These are phyloP conservation scores for Perognathus longimembris DNA, from an alignment of 2,113 vertebrate species.

Conservation along the genomic window DNA sequence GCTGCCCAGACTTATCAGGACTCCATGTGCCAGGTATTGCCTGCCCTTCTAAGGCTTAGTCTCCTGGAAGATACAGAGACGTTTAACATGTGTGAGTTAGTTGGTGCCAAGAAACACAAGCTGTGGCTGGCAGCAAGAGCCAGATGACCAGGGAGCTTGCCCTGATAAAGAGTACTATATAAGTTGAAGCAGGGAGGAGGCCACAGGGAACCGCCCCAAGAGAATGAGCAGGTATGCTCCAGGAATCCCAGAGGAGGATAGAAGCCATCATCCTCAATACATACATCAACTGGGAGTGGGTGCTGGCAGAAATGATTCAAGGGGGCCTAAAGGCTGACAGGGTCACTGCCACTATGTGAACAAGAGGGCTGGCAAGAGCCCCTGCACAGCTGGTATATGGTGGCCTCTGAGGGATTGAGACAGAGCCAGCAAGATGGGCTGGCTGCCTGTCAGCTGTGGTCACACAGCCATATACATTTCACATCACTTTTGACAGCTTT, in stretches of 20 bases:
- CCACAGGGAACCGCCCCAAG: background rate
- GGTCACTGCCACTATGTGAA: background rate
- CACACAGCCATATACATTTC: no score
- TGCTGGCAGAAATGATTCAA: background rate
- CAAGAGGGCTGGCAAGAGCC: background rate
- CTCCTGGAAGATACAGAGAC: background rate
- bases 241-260: background rate
- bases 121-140: background rate
- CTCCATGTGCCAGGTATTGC: background rate
- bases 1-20: background rate
- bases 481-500: no score
- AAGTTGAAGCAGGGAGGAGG: background rate
- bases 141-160: background rate
- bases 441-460: background rate
- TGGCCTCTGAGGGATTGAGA: background rate
- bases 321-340: background rate
- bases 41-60: background rate
- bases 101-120: background rate
- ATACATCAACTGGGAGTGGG: no score
- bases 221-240: background rate
- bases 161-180: background rate
- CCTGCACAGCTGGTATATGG: background rate
- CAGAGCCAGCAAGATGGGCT: background rate
- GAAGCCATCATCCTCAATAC: background rate
- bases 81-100: background rate